Evolutionary conservation across 2,113 vertebrate genomes (phyloP).

Genomic region (Henicopernis longicauda): DNA sequence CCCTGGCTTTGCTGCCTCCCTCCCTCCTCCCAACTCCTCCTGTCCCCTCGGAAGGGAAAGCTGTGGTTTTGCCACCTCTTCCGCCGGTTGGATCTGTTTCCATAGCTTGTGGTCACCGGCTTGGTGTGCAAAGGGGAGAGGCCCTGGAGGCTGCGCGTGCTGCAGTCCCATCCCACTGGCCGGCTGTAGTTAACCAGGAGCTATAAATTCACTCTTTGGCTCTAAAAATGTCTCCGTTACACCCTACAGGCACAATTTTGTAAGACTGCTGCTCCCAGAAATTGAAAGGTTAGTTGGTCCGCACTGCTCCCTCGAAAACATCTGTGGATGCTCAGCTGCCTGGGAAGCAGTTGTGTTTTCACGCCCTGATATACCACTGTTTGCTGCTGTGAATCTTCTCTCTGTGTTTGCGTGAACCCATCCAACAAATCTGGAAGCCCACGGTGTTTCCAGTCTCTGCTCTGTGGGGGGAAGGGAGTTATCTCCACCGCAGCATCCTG

Average conservation of each 20-base stretch:
- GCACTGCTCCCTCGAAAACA: not conserved
- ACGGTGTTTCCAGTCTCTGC: accelerated
- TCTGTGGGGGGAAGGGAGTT: not conserved
- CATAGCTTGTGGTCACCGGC: not conserved
- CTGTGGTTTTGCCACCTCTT: not conserved
- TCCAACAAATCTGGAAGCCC: not conserved
- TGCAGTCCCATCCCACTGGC: not conserved
- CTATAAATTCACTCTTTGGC: not conserved
- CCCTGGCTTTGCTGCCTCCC: not conserved
- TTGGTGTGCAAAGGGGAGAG: not conserved
- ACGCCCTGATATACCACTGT: accelerated
- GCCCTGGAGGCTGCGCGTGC: accelerated
- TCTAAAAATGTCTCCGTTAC: not conserved
- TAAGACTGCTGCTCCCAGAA: not conserved
- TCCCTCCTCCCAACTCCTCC: not conserved
- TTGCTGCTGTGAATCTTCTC: not conserved
- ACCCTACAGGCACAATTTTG: not conserved
- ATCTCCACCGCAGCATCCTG: not conserved
- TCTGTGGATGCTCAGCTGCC: not conserved
- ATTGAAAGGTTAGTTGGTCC: not conserved
- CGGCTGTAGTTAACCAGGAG: not conserved
- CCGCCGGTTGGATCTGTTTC: accelerated
- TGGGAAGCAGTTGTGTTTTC: not conserved
- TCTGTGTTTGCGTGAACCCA: not conserved
- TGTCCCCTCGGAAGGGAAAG: not conserved